phyloP scores from a whole-genome alignment of 2,113 vertebrate species.

The Zosterops pallidus region DNA sequence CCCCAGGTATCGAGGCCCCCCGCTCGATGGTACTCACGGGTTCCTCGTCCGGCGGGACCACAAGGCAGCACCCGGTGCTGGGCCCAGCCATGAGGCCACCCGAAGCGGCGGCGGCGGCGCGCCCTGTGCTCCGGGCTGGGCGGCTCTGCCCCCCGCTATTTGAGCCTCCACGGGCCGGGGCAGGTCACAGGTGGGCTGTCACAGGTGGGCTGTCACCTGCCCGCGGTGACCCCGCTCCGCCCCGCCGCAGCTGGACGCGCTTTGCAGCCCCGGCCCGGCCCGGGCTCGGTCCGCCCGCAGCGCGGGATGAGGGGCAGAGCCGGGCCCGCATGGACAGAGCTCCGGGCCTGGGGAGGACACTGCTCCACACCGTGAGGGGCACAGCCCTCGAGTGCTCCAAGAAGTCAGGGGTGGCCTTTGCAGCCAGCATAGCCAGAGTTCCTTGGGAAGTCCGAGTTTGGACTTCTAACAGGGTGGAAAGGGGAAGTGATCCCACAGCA shows the following conservation, averaged over 20 bases:
- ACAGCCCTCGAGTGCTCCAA: accelerated
- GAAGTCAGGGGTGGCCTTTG: not conserved
- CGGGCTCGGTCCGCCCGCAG: not conserved
- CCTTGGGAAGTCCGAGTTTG: not conserved
- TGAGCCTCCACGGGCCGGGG: not conserved
- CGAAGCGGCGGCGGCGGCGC: accelerated
- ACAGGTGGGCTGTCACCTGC: not conserved
- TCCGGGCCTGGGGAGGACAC: accelerated
- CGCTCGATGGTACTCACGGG: not conserved
- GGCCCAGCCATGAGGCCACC: not conserved
- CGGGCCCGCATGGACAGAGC: accelerated
- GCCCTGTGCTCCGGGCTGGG: accelerated
- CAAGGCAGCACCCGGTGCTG: not conserved
- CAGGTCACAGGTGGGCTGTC: not conserved
- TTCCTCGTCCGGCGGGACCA: not conserved
- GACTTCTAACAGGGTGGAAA: accelerated
- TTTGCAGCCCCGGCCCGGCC: not conserved
- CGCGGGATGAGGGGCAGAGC: not conserved
- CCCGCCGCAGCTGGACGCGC: slow-evolving; percentile 6
- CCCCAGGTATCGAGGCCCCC: not conserved
- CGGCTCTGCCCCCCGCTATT: not conserved
- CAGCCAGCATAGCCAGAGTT: not conserved
- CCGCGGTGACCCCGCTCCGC: not conserved
- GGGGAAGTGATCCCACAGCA: not conserved
- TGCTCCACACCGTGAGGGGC: accelerated